Evolutionary conservation across 2,888 invertebrate species (phyloP).

Genomic region (Apodemia duryi): DNA sequence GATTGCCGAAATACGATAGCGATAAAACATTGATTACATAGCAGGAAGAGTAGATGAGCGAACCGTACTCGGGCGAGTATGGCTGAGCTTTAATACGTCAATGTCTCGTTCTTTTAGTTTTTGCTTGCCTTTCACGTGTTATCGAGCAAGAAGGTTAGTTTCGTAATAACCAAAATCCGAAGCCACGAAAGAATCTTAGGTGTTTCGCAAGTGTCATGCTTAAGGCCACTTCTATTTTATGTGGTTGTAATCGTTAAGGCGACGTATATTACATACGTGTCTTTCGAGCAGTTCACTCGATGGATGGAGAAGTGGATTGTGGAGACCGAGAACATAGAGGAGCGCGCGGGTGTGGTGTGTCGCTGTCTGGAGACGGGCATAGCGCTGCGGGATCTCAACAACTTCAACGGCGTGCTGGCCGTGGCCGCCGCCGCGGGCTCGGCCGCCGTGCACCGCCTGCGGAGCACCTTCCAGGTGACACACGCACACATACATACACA

Average conservation of each 20-base stretch:
- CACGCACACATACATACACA: too few species aligned
- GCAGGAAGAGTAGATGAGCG: too few species aligned
- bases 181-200: neutral
- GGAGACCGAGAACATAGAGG: slow-evolving; percentile 96
- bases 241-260: neutral
- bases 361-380: slow-evolving; percentile 95
- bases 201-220: neutral
- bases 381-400: slow-evolving; percentile 96
- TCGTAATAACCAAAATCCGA: too few species aligned
- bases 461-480: slow-evolving; percentile 86
- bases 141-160: too few species aligned
- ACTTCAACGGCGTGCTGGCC: slow-evolving; percentile 98
- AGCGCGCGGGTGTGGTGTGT: slow-evolving; percentile 93
- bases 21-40: too few species aligned
- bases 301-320: slow-evolving; percentile 98
- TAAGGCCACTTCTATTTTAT: neutral
- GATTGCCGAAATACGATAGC: too few species aligned
- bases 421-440: slow-evolving; percentile 95
- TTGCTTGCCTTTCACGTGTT: neutral
- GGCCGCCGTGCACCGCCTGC: slow-evolving; percentile 93
- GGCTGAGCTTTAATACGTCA: neutral
- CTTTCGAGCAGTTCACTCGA: slow-evolving; percentile 86
- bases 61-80: too few species aligned
- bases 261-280: neutral
- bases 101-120: neutral